Conservation (phyloP, 2,888 invertebrate species). For the Macropis europaea region DNA sequence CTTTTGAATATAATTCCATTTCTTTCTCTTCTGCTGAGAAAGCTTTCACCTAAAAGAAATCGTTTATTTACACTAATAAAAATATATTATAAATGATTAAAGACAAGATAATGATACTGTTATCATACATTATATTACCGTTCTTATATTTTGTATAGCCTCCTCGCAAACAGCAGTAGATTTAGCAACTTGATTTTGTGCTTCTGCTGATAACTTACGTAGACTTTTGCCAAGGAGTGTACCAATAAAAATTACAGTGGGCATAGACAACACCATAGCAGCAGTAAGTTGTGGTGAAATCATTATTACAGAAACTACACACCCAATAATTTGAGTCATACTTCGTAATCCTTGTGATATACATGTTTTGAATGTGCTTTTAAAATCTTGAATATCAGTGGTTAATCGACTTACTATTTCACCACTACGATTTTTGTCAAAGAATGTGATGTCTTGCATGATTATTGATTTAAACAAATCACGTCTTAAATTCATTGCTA, state of each 20-base stretch:
- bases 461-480: constrained; percentile 92
- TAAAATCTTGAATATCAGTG: constrained; percentile 97
- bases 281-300: constrained; percentile 96
- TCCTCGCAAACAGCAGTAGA: constrained; percentile 95
- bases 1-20: constrained; percentile 85
- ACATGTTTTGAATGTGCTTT: constrained; percentile 96
- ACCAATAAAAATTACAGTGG: constrained; percentile 92
- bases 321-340: constrained; percentile 92
- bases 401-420: constrained; percentile 95
- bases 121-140: constrained; percentile 82
- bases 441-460: constrained; percentile 93
- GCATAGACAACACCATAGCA: constrained; percentile 91
- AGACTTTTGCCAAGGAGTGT: constrained; percentile 90
- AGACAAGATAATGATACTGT: background rate
- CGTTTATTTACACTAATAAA: background rate
- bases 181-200: constrained; percentile 93
- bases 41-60: constrained; percentile 82
- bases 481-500: constrained; percentile 90
- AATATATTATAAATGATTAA: background rate
- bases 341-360: constrained; percentile 95
- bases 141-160: constrained; percentile 95
- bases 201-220: constrained; percentile 87
- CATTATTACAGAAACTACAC: constrained; percentile 88
- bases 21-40: constrained; percentile 96
- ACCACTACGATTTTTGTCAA: constrained; percentile 94